These are phyloP conservation scores for Holotrichia oblita DNA, from an alignment of 1,140 invertebrate genomes.

Conservation along the genomic window DNA sequence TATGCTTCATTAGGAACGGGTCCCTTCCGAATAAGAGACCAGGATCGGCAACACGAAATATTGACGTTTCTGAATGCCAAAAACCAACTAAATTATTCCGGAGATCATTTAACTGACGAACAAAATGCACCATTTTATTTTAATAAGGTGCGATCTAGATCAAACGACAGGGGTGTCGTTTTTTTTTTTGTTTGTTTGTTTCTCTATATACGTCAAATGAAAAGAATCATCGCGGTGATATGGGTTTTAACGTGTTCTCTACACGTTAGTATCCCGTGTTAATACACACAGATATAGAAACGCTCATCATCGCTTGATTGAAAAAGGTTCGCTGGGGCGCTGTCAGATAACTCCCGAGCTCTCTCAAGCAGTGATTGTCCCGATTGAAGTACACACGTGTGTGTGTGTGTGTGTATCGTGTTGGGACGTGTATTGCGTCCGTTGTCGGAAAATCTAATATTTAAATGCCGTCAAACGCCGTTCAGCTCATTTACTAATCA, in stretches of 20 bases:
- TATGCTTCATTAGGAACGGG: slow-evolving; percentile 37
- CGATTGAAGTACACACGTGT: not conserved
- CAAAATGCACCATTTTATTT: not conserved
- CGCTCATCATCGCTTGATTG: not conserved
- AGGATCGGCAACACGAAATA: not conserved
- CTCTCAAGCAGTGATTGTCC: not conserved
- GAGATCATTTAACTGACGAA: not conserved
- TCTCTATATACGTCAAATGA: not conserved
- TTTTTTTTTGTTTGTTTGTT: no score
- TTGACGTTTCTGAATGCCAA: no score
- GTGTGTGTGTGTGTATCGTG: no score
- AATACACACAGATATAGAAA: not conserved
- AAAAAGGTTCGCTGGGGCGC: not conserved
- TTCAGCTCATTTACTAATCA: slow-evolving; percentile 5
- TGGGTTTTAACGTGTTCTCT: not conserved
- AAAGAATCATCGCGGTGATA: not conserved
- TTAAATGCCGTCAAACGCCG: not conserved
- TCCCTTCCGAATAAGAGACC: not conserved
- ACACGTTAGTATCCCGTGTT: not conserved
- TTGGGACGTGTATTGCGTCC: no score
- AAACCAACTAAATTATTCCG: not conserved
- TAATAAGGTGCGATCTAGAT: not conserved
- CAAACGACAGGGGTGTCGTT: not conserved
- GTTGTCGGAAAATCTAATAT: not conserved
- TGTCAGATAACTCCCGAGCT: slow-evolving; percentile 6